Conservation (phyloP, 2,797 vertebrate genomes). For the Natrix natrix region DNA sequence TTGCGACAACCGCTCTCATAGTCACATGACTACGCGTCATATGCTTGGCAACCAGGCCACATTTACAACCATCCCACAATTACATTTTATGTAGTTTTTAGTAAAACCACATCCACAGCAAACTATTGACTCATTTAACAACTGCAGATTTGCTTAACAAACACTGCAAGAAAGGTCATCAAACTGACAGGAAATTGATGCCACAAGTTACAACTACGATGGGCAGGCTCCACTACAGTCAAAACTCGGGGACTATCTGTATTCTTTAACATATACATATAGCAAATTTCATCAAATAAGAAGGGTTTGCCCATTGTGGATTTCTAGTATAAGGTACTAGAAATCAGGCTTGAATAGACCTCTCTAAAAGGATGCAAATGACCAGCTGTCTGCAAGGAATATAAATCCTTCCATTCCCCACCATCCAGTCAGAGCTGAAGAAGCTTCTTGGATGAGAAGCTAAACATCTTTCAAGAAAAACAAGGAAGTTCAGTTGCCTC, state of each 20-base stretch:
- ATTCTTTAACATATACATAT: background rate
- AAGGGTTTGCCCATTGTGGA: background rate
- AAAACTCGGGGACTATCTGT: no score
- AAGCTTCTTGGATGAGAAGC: no score
- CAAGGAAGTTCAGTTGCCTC: no score
- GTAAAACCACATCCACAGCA: background rate
- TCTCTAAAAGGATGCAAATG: background rate
- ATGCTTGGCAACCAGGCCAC: background rate
- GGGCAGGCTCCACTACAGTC: no score
- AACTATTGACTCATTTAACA: background rate
- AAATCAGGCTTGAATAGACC: no score
- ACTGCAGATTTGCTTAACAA: background rate
- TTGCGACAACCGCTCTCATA: background rate
- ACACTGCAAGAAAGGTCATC: no score
- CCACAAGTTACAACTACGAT: no score
- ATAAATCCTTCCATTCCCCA: no score
- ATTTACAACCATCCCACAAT: background rate
- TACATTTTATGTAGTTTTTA: background rate
- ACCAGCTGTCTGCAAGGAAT: no score
- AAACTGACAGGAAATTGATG: no score
- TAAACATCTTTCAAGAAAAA: no score
- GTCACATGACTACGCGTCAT: background rate
- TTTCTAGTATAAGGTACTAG: background rate
- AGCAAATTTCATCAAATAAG: background rate
- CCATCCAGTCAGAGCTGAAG: no score